Conservation (phyloP, 64 coral and sea anemone genomes). For the Dendrophyllia cribrosa region DNA sequence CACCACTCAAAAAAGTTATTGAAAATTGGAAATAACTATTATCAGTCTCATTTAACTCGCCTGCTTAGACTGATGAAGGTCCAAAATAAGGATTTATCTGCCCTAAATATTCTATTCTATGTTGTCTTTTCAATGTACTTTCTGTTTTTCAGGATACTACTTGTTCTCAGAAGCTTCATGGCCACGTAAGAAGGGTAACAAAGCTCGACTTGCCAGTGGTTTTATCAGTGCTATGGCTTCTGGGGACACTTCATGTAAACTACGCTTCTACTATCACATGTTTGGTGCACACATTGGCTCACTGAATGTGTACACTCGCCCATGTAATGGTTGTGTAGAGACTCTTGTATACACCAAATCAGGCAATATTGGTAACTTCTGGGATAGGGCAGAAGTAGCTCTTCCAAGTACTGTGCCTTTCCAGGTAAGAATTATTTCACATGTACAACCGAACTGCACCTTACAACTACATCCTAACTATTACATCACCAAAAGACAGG, state of each 20-base stretch:
- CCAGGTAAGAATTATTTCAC: constrained; percentile 77
- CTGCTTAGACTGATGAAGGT: no score
- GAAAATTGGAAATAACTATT: no score
- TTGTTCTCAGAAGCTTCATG: constrained; percentile 88
- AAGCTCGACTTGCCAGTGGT: constrained; percentile 85
- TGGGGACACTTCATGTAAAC: constrained; percentile 61
- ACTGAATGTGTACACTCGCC: constrained; percentile 89
- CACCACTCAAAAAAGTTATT: no score
- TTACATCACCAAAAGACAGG: no score
- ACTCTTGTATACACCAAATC: constrained; percentile 66
- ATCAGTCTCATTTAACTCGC: no score
- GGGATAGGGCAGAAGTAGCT: constrained; percentile 81
- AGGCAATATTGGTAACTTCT: constrained; percentile 94
- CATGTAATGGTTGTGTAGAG: constrained; percentile 90
- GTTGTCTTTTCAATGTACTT: background rate
- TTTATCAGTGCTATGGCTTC: constrained; percentile 38
- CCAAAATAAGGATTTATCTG: no score
- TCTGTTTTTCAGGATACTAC: constrained; percentile 79
- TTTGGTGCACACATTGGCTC: constrained; percentile 88
- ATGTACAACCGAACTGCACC: no score
- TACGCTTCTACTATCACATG: constrained; percentile 96
- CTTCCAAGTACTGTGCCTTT: constrained; percentile 80
- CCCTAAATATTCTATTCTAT: background rate
- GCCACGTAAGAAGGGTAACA: constrained; percentile 88
- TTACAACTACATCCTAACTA: no score